These are phyloP conservation scores for Trissolcus japonicus DNA, from an alignment of 2,888 invertebrate species.

Conservation along the genomic window DNA sequence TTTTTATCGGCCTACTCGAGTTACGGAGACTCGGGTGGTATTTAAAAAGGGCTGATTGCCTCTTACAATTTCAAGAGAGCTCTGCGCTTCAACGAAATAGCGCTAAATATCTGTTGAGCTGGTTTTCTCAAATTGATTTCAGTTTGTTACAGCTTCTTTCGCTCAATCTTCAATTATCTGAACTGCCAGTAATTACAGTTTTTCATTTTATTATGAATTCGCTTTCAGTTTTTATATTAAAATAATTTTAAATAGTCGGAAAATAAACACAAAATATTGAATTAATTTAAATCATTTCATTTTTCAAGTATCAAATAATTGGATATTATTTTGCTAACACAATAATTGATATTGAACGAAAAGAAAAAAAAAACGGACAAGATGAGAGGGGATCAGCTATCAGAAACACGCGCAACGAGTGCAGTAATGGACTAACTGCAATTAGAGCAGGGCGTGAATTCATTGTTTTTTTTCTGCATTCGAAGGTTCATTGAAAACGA, in stretches of 20 bases:
- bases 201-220: conserved; percentile 23
- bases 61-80: conserved; percentile 65
- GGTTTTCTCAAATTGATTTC: conserved; percentile 48
- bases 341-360: too few species aligned
- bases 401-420: too few species aligned
- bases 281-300: not conserved
- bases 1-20: conserved; percentile 73
- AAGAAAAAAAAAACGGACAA: too few species aligned
- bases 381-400: too few species aligned
- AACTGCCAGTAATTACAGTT: conserved; percentile 35
- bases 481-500: conserved; percentile 42
- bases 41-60: conserved; percentile 69
- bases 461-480: conserved; percentile 27
- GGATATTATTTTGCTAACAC: too few species aligned
- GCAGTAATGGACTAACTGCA: conserved; percentile 14
- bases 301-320: too few species aligned
- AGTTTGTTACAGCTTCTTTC: conserved; percentile 38
- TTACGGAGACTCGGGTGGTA: conserved; percentile 58
- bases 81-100: conserved; percentile 34
- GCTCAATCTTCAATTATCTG: conserved; percentile 37
- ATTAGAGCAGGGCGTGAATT: conserved; percentile 33
- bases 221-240: not conserved
- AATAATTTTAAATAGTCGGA: conserved; percentile 6
- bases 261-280: not conserved
- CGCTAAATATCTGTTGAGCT: conserved; percentile 47